phyloP scores from a whole-genome alignment of 2,797 vertebrate genomes.

The Ceyx erithaca region DNA sequence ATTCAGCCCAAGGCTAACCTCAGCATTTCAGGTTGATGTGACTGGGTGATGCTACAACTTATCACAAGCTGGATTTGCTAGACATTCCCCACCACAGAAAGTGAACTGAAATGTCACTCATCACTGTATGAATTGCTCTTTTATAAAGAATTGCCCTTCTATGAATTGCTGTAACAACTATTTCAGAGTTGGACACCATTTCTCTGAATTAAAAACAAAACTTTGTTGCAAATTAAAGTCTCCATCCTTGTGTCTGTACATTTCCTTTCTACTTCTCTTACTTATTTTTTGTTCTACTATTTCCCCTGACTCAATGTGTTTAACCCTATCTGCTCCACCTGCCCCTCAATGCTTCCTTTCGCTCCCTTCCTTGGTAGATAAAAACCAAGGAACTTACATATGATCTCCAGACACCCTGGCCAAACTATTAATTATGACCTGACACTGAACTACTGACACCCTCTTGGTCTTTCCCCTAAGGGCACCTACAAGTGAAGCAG shows the following conservation, averaged over 20 bases:
- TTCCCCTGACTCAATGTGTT: neutral
- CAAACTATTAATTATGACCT: neutral
- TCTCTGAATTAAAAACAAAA: constrained; percentile 23
- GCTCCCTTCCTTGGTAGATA: neutral
- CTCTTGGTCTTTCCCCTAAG: neutral
- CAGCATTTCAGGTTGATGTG: neutral
- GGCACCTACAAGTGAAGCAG: neutral
- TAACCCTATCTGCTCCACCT: neutral
- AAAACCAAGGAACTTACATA: neutral
- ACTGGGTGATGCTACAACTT: neutral
- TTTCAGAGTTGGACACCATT: neutral
- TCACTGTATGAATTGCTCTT: neutral
- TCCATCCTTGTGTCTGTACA: neutral
- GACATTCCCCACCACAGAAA: constrained; percentile 35
- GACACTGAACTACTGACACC: neutral
- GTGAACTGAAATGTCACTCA: constrained; percentile 63
- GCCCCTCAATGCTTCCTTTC: neutral
- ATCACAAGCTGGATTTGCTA: constrained; percentile 20
- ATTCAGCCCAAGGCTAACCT: neutral
- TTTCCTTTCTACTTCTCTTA: neutral
- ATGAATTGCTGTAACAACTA: neutral
- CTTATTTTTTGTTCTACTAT: neutral
- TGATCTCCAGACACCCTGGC: neutral
- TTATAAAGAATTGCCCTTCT: too few species aligned
- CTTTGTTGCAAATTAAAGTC: neutral